Evolutionary conservation across 2,797 vertebrate genomes (phyloP), one percentile per base, ranked within the genome.

Genomic region (Basileuterus tristriatus): DNA sequence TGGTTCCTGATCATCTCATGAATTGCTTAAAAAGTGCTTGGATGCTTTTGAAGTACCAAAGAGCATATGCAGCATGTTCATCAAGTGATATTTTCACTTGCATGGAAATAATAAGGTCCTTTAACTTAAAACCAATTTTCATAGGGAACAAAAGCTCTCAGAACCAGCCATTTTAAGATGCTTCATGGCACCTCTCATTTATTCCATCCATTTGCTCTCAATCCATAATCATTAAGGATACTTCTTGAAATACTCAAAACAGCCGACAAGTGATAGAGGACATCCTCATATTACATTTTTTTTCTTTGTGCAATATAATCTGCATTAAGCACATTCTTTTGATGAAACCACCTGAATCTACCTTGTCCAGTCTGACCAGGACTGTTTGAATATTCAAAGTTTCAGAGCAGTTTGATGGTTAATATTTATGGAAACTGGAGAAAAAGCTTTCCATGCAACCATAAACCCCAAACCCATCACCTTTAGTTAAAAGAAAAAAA

Each of bases 21-120:
- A 86, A 90, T 70, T 67, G 27, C 63, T 94, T 82, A 60, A 72
- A 69, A 93, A 88, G 70, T 43, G 67, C 27, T 68, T 8, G 4
- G 32, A 76, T 67, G 43, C 36, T 94, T 94, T 29, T 94, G 71
- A 90, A 95, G 71, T 70, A 83, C 52, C 64, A 68, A 64, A 69
- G 44, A 64, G 36, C n/a, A 20, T 7, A 59, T 34, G 46, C 53
- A 83, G 34, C 27, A 34, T 1, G 4, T 39, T 79, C 49, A 37
- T 6, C 1, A 1, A 85, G 44, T 27, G 41, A 2, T 71, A 63
- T 49, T 84, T 87, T 80, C 34, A 49, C 37, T 83, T 65, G 16
- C 47, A 43, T 15, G 7, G 37, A 92, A 91, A 86, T 80, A 93
- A 47, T 71, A 72, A 76, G 9, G n/a, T 55, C 32, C 37, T 87